A percentile compares a stretch with the other conserved stretches of the same genome.
phyloP scores from a whole-genome alignment of 2,888 invertebrate genomes.

The Meteorus cinctellus region DNA sequence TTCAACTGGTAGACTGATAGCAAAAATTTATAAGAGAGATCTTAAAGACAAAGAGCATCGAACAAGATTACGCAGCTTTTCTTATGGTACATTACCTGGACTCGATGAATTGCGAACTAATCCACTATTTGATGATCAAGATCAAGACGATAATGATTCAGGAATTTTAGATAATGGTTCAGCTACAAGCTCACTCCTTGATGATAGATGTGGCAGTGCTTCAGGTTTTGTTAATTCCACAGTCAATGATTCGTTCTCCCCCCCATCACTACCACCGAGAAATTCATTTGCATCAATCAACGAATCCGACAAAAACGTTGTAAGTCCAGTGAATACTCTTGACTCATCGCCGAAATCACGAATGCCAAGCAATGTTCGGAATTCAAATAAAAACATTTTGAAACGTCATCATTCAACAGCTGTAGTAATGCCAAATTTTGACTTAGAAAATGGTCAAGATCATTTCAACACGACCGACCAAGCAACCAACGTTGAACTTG shows the following conservation, averaged over 20 bases:
- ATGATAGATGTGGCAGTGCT: slow-evolving; percentile 67
- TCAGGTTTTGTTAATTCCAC: slow-evolving; percentile 54
- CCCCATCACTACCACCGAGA: slow-evolving; percentile 67
- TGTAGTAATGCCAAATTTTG: slow-evolving; percentile 4
- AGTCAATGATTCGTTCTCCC: slow-evolving; percentile 53
- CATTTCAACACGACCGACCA: slow-evolving; percentile 47
- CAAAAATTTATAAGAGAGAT: slow-evolving; percentile 77
- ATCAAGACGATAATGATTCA: slow-evolving; percentile 83
- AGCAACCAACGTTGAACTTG: slow-evolving; percentile 50
- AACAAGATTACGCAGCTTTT: slow-evolving; percentile 79
- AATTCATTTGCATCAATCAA: slow-evolving; percentile 57
- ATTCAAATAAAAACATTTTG: not conserved
- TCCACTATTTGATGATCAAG: slow-evolving; percentile 80
- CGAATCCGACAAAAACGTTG: slow-evolving; percentile 54
- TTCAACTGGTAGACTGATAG: slow-evolving; percentile 81
- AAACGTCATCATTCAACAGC: slow-evolving; percentile 5
- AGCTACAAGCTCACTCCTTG: slow-evolving; percentile 79
- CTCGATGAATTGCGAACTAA: slow-evolving; percentile 81
- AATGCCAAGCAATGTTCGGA: not conserved
- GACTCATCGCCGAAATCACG: not conserved
- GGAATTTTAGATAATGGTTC: slow-evolving; percentile 85
- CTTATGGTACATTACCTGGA: slow-evolving; percentile 83
- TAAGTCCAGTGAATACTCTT: not conserved
- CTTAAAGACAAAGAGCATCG: slow-evolving; percentile 62
- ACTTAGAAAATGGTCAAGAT: slow-evolving; percentile 42